Evolutionary conservation across 35 echinoderm and acorn worm genomes (phyloP), one percentile per base, ranked within the genome.

Genomic region (Nesometra sesokonis): DNA sequence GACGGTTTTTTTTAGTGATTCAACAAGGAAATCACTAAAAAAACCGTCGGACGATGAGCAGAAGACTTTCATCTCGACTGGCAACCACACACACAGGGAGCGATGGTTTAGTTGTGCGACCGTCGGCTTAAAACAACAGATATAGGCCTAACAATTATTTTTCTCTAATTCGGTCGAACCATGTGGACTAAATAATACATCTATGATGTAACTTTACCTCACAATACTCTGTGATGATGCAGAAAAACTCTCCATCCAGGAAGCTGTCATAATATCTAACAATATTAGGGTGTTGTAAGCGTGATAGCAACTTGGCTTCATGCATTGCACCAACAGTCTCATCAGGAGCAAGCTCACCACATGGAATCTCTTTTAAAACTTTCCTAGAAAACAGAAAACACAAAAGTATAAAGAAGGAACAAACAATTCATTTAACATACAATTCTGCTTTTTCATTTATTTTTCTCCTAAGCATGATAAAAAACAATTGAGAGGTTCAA

Each of bases 321-420:
- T 99, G 96, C 92, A 99, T 93, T 43, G 96, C 96, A 88, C 94
- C 96, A 4, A 99, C 96, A 19, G 96, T 99, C 77, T 99, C 96
- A 85, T 99, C 96, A 30, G 93, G 92, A 9, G 96, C 96, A 47
- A 99, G 88, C 36, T 99, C 96, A 29, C 92, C 92, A 89, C 92
- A 93, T 13, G 95, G 86, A 3, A 98, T 98, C 80, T 98, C 95
- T 81, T 98, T 98, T 29, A 98, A 77, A 32, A 98, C 95, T 90
- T 98, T 98, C 90, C 95, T 98, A 80, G 29, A 77, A 83, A 37
- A 35, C 21, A 78, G 46, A 38, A 77, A 83, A 29, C 31, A 0
- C 86, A 29, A 80, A 21, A 30, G 35, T n/a, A 43, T 43, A 4
- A 78, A 78, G 3, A 8, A 78, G 77, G 4, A 78, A 78, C 27